Percentiles rank a stretch among this genome's conserved stretches.
phyloP scores from a whole-genome alignment of 1,140 invertebrate genomes.

The Pogonomyrmex californicus region DNA sequence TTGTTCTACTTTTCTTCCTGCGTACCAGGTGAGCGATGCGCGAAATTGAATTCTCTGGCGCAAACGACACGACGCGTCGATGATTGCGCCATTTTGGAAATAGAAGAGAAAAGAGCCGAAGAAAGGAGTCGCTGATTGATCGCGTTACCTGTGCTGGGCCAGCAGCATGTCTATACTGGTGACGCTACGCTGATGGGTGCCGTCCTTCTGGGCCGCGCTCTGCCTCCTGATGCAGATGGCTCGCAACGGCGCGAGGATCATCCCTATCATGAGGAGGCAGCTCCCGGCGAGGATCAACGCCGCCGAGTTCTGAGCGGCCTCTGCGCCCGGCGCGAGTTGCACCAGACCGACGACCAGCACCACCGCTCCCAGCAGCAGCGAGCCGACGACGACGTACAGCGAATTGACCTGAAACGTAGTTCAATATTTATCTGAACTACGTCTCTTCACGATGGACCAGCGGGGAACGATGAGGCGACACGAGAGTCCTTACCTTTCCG shows the following conservation, averaged over 20 bases:
- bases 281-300: slow-evolving; percentile 90
- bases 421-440: not conserved
- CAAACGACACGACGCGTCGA: not conserved
- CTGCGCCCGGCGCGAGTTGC: slow-evolving; percentile 92
- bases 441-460: not conserved
- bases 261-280: slow-evolving; percentile 86
- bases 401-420: slow-evolving; percentile 88
- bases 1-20: no score
- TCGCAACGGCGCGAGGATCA: slow-evolving; percentile 81
- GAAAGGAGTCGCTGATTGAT: not conserved
- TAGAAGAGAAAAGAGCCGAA: not conserved
- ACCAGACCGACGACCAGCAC: slow-evolving; percentile 93
- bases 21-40: no score
- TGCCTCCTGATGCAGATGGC: slow-evolving; percentile 83
- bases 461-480: no score
- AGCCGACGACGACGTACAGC: slow-evolving; percentile 92
- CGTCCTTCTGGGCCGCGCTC: slow-evolving; percentile 81
- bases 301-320: slow-evolving; percentile 91
- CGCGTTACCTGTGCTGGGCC: slow-evolving; percentile 82
- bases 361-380: slow-evolving; percentile 91
- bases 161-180: slow-evolving; percentile 85
- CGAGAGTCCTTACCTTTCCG: slow-evolving; percentile 88
- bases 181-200: slow-evolving; percentile 84
- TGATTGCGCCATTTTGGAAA: not conserved
- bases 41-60: no score